Percentiles rank a stretch among this genome's conserved stretches.
phyloP scores from a whole-genome alignment of 2,888 invertebrate genomes.

The Labia minor region DNA sequence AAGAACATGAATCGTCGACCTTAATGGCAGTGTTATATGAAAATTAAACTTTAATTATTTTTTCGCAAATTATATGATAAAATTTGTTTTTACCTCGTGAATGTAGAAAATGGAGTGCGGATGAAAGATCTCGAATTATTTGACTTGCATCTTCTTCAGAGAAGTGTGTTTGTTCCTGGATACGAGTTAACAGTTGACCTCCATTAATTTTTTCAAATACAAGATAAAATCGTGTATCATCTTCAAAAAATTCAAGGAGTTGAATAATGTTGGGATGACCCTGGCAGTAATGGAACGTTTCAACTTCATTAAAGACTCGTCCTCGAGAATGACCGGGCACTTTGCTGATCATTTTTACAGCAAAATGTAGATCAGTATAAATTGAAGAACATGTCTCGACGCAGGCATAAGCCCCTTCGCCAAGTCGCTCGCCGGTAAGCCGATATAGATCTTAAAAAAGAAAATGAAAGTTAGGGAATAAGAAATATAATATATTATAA shows the following conservation, averaged over 20 bases:
- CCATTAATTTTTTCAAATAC: constrained; percentile 97
- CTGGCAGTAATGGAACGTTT: constrained; percentile 97
- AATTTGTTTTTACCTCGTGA: background rate
- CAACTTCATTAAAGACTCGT: constrained; percentile 94
- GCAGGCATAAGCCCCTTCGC: constrained; percentile 93
- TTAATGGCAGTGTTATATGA: background rate
- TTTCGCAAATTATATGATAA: background rate
- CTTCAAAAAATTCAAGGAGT: constrained; percentile 94
- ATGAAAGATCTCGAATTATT: constrained; percentile 87
- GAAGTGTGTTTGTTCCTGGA: constrained; percentile 86
- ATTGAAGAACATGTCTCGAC: constrained; percentile 88
- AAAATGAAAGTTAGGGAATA: constrained; percentile 29
- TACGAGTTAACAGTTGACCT: constrained; percentile 84
- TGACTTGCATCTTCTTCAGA: constrained; percentile 92
- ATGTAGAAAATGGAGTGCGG: constrained; percentile 89
- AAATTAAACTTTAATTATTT: background rate
- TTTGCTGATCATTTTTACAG: constrained; percentile 95
- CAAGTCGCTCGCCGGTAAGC: constrained; percentile 88
- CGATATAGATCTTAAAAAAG: constrained; percentile 73
- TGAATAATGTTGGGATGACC: constrained; percentile 96
- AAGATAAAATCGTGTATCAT: constrained; percentile 81
- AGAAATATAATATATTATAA: no score
- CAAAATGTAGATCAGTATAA: constrained; percentile 86
- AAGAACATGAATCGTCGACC: background rate
- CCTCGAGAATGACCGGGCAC: constrained; percentile 88